Conservation (phyloP, 2,797 vertebrate species). For the Coccyzus lansbergi region DNA sequence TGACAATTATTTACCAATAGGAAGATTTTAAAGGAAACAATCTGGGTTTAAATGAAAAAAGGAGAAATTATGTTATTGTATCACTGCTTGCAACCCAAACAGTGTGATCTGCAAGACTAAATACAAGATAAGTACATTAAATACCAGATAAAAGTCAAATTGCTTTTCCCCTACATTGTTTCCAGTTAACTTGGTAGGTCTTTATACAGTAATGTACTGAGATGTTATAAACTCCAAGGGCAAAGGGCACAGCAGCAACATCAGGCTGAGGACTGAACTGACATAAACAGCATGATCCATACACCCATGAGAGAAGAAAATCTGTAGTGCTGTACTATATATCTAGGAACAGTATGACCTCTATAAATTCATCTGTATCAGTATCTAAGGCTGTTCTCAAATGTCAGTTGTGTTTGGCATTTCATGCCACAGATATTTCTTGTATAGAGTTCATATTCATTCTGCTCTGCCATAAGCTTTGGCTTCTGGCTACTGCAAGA, state of each 20-base stretch:
- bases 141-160: conserved; percentile 26
- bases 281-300: not conserved
- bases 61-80: not conserved
- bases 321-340: not conserved
- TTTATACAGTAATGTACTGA: not conserved
- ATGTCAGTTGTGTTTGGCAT: not conserved
- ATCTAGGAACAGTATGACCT: not conserved
- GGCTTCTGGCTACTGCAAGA: not conserved
- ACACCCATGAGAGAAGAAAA: not conserved
- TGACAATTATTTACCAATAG: conserved; percentile 39
- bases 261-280: not conserved
- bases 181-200: not conserved
- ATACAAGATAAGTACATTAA: conserved; percentile 57
- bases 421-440: not conserved
- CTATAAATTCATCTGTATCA: not conserved
- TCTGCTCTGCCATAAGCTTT: not conserved
- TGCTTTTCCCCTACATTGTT: not conserved
- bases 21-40: not conserved
- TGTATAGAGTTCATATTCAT: not conserved
- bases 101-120: conserved; percentile 46
- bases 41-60: not conserved
- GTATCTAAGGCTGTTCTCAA: not conserved
- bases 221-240: not conserved
- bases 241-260: not conserved
- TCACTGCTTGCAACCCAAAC: not conserved